phyloP scores from a whole-genome alignment of 2,888 invertebrate species.

The Rhagophthalmus giganteus region DNA sequence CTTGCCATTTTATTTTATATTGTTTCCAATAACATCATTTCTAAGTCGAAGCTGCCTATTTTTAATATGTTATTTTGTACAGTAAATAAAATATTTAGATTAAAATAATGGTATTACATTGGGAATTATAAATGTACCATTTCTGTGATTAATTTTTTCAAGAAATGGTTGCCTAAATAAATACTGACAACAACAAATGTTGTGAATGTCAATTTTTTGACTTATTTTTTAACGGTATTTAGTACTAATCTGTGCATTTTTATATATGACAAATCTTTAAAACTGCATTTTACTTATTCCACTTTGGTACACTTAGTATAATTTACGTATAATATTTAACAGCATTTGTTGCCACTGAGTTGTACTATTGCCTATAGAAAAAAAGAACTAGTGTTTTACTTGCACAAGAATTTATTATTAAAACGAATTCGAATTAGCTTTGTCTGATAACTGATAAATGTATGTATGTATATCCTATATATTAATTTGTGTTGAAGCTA shows the following conservation, averaged over 20 bases:
- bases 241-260: too few species aligned
- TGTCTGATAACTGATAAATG: conserved; percentile 33
- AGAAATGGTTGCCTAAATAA: conserved; percentile 11
- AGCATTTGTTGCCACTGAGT: conserved; percentile 33
- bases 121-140: neutral
- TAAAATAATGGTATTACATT: neutral
- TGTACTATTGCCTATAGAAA: conserved; percentile 54
- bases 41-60: conserved; percentile 23
- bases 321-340: conserved; percentile 16
- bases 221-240: conserved; percentile 3
- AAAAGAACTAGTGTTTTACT: conserved; percentile 47
- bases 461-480: conserved; percentile 6
- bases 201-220: conserved; percentile 23
- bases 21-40: conserved; percentile 16
- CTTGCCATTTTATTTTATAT: conserved; percentile 12
- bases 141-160: conserved; percentile 1
- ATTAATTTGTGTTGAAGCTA: conserved; percentile 21
- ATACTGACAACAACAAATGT: conserved; percentile 30
- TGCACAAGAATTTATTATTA: conserved; percentile 46
- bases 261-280: too few species aligned
- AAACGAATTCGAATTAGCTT: conserved; percentile 40
- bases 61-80: conserved; percentile 4
- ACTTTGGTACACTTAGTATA: neutral
- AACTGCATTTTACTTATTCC: neutral
- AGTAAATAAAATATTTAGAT: neutral